Base-by-base conservation (phyloP, 2,888 invertebrate species). In the Catocala fraxini region DNA sequence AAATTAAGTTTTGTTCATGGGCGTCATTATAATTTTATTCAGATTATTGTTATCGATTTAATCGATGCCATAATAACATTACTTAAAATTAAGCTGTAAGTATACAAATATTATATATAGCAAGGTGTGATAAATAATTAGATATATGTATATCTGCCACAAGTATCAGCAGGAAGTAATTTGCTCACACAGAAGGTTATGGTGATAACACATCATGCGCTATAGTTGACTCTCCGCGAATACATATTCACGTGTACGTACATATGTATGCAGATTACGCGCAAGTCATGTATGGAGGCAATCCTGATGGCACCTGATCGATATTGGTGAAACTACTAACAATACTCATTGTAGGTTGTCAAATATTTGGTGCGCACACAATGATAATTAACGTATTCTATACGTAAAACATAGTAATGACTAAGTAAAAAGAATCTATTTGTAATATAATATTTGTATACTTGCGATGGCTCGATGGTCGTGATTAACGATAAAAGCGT, bases 131-230 rank as follows among this genome's bases (percentile, higher is more conserved):
- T 71, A 74, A 65, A 80, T 74, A 77, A 70, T 77, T 79, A 77
- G 69, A 73, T 81, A 81, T 71, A 73, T 81, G 81, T 71, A 68
- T 63, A 84, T 84, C 78, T 79, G 75, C 75, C 74, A 71, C 77
- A 72, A 81, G 74, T 87, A 90, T 86, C 83, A 90, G 81, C 79
- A 91, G 93, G 93, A 93, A 93, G 92, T 89, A 89, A 92, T 93
- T 92, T 90, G 86, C 88, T 87, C 88, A 83, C 78, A 78, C 80
- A 89, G 92, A 93, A 93, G 93, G 93, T 90, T 88, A 87, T 77
- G 73, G 81, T 86, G 92, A 91, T 93, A 93, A 91, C 87, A 80
- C 80, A 82, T 82, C 68, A 78, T 74, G 71, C 70, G 73, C 68
- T 79, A 70, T 60, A 56, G 63, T 63, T 66, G 43, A 66, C 68